These are phyloP conservation scores for Periparus ater DNA, from an alignment of 2,797 vertebrate genomes.

Conservation along the genomic window DNA sequence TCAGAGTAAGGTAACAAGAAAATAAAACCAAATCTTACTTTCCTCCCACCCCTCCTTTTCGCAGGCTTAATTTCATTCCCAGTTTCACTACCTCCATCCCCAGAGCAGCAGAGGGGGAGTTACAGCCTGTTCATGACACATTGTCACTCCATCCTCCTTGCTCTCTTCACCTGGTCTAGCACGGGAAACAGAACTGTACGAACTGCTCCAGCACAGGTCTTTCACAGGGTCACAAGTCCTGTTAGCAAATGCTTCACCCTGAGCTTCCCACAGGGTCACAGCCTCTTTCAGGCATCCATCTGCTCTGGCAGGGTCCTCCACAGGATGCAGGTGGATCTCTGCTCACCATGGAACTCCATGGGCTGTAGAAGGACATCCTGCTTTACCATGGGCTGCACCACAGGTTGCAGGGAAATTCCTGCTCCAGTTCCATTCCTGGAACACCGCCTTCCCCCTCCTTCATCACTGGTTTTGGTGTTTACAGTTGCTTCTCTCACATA, in stretches of 20 bases:
- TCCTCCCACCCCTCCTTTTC: background rate
- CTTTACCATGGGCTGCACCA: background rate
- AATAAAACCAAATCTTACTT: background rate
- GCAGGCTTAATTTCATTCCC: background rate
- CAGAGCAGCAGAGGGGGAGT: rapidly evolving
- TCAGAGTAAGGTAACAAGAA: background rate
- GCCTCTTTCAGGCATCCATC: background rate
- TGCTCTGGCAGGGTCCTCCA: rapidly evolving
- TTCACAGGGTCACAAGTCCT: rapidly evolving
- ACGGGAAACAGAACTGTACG: rapidly evolving
- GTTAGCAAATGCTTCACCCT: background rate
- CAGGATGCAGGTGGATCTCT: background rate
- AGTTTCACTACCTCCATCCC: background rate
- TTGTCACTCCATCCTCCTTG: background rate
- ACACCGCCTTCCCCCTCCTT: background rate
- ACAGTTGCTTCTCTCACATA: background rate
- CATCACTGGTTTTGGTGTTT: background rate
- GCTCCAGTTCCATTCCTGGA: rapidly evolving
- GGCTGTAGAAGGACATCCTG: background rate
- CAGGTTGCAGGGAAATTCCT: background rate
- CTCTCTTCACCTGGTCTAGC: background rate
- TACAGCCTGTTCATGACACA: background rate
- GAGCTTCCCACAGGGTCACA: background rate
- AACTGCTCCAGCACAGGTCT: background rate
- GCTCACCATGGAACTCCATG: background rate